Evolutionary conservation across 2,888 invertebrate genomes (phyloP).

Genomic region (Lithophane leautieri): DNA sequence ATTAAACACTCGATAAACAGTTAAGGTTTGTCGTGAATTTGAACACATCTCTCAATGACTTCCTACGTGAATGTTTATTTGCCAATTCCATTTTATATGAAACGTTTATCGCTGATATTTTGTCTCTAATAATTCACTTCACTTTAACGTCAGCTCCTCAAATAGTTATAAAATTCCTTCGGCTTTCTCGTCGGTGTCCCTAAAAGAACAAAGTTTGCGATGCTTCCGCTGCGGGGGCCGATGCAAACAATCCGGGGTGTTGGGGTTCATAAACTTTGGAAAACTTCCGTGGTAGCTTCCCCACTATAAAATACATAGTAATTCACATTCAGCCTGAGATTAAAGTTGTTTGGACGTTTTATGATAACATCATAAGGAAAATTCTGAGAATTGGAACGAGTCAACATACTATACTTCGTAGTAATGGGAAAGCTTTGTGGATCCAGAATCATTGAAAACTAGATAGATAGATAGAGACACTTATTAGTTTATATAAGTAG

Average conservation of each 20-base stretch:
- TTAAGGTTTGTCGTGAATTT: slow-evolving; percentile 44
- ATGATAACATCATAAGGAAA: slow-evolving; percentile 44
- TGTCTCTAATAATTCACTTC: slow-evolving; percentile 28
- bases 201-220: slow-evolving; percentile 80
- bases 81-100: slow-evolving; percentile 20
- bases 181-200: slow-evolving; percentile 71
- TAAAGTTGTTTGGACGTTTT: slow-evolving; percentile 55
- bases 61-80: slow-evolving; percentile 19
- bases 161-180: slow-evolving; percentile 76
- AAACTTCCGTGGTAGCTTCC: slow-evolving; percentile 74
- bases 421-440: slow-evolving; percentile 40
- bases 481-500: slow-evolving; percentile 34
- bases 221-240: slow-evolving; percentile 74
- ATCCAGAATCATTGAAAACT: slow-evolving; percentile 25
- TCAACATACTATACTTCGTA: slow-evolving; percentile 29
- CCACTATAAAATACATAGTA: slow-evolving; percentile 72
- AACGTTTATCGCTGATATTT: slow-evolving; percentile 24
- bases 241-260: slow-evolving; percentile 81
- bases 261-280: slow-evolving; percentile 78
- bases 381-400: slow-evolving; percentile 31
- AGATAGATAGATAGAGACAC: slow-evolving; percentile 24
- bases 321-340: slow-evolving; percentile 64
- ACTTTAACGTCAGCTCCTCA: slow-evolving; percentile 56
- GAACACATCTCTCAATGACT: slow-evolving; percentile 22
- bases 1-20: slow-evolving; percentile 58